A percentile compares a stretch with the other conserved stretches of the same genome.
phyloP scores from a whole-genome alignment of 1,140 invertebrate species.

The Grapholita molesta region DNA sequence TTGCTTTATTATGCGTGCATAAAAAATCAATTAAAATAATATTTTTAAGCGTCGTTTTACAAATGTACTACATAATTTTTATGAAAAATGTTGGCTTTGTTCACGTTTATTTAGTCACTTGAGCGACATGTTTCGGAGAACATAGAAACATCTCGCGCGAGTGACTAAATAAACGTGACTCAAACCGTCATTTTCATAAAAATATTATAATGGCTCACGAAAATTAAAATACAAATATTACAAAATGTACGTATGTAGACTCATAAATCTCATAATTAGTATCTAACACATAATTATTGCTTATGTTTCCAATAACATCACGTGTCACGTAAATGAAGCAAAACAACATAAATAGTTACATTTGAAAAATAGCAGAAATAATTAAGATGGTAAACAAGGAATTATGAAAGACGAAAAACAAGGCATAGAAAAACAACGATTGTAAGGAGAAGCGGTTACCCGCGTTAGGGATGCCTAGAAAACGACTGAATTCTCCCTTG shows the following conservation, averaged over 20 bases:
- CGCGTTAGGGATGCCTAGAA: slow-evolving; percentile 84
- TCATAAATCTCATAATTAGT: too few species aligned
- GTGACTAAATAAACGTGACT: too few species aligned
- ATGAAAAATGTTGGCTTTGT: too few species aligned
- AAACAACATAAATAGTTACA: not conserved
- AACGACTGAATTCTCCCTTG: slow-evolving; percentile 83
- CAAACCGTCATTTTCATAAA: too few species aligned
- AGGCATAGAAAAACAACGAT: slow-evolving; percentile 47
- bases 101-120: too few species aligned
- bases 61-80: not conserved
- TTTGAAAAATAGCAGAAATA: slow-evolving; percentile 1
- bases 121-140: too few species aligned
- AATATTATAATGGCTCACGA: too few species aligned
- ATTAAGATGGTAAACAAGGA: slow-evolving; percentile 12
- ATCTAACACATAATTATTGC: not conserved
- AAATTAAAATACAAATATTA: too few species aligned
- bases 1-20: not conserved
- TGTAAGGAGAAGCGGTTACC: slow-evolving; percentile 77
- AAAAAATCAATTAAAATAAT: not conserved
- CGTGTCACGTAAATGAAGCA: not conserved
- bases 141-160: too few species aligned
- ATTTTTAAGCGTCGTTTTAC: not conserved
- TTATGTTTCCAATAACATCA: not conserved
- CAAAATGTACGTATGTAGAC: too few species aligned
- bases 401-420: slow-evolving; percentile 31